Evolutionary conservation across 2,888 invertebrate species (phyloP).

Genomic region (Eupithecia centaureata): DNA sequence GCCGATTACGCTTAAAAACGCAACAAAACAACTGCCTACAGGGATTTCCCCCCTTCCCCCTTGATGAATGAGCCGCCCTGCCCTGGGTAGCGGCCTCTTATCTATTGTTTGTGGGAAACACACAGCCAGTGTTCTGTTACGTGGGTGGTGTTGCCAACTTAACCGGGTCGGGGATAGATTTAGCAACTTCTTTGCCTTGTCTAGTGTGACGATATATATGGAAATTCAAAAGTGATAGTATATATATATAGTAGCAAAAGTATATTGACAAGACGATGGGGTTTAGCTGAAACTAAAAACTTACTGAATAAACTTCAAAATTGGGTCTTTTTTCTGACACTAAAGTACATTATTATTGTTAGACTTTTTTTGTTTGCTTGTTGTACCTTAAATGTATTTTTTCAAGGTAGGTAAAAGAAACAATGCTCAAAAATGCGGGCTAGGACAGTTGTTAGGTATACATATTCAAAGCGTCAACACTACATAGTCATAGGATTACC

Average conservation of each 20-base stretch:
- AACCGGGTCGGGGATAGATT: constrained; percentile 40
- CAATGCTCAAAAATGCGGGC: background rate
- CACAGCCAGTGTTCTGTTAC: constrained; percentile 41
- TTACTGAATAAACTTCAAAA: background rate
- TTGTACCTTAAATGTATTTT: too few species aligned
- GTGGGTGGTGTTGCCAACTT: constrained; percentile 38
- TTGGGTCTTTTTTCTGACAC: background rate
- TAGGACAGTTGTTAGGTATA: background rate
- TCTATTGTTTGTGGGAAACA: constrained; percentile 64
- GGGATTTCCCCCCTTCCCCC: constrained; percentile 11
- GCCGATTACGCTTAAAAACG: constrained; percentile 31
- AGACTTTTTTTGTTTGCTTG: too few species aligned
- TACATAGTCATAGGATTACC: background rate
- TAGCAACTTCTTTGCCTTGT: constrained; percentile 19
- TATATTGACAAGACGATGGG: background rate
- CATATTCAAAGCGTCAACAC: background rate
- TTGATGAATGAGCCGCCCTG: constrained; percentile 50
- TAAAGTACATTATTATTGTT: too few species aligned
- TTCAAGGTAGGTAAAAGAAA: background rate
- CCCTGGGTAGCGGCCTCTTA: constrained; percentile 51
- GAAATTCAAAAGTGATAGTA: background rate
- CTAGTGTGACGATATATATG: background rate
- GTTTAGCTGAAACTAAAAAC: background rate
- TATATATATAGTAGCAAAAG: too few species aligned
- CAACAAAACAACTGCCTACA: constrained; percentile 30